phyloP scores from a whole-genome alignment of 2,113 vertebrate species.

The Tauraco erythrolophus region DNA sequence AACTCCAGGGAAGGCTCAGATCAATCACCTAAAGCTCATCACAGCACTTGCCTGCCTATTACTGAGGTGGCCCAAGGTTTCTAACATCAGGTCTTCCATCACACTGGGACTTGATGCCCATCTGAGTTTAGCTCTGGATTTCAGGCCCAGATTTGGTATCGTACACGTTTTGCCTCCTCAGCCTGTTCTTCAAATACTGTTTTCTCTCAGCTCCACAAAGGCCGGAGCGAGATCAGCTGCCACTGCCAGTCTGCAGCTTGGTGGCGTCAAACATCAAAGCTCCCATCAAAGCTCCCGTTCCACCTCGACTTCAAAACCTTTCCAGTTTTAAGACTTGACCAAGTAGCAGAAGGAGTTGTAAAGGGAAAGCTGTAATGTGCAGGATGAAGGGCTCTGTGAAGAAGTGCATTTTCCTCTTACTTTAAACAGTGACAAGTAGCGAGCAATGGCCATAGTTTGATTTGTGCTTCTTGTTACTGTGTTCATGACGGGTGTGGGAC shows the following conservation, averaged over 20 bases:
- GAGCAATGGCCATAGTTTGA: fast-evolving
- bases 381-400: neutral
- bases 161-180: neutral
- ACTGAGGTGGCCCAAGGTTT: neutral
- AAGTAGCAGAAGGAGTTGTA: neutral
- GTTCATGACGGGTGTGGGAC: neutral
- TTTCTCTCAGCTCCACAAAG: neutral
- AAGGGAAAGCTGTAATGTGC: neutral
- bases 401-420: neutral
- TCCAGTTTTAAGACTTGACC: neutral
- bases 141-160: neutral
- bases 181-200: neutral
- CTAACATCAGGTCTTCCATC: neutral
- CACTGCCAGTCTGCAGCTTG: neutral
- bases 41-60: neutral
- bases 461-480: neutral
- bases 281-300: conserved; percentile 16
- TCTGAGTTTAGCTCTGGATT: neutral
- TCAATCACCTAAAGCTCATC: fast-evolving
- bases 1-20: neutral
- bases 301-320: neutral
- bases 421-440: neutral
- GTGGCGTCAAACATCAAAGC: neutral
- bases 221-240: neutral
- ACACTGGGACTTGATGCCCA: neutral